A percentile compares a stretch with the other conserved stretches of the same genome.
phyloP scores from a whole-genome alignment of 2,888 invertebrate species.

The Lymantria dispar region DNA sequence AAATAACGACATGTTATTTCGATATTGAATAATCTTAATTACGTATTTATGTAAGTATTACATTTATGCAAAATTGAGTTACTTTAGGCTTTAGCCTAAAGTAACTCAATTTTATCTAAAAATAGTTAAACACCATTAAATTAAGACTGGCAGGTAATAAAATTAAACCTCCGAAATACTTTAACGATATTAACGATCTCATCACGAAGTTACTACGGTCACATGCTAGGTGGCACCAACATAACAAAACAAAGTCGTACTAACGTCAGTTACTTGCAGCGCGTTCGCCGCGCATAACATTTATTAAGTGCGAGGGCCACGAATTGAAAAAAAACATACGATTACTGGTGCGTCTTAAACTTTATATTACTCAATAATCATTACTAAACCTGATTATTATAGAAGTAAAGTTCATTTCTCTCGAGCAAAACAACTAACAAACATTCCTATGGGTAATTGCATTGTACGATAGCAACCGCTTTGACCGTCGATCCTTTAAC shows the following conservation, averaged over 20 bases:
- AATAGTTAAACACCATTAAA: not conserved
- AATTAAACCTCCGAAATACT: conserved; percentile 31
- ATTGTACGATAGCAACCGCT: conserved; percentile 31
- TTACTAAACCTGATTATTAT: conserved; percentile 20
- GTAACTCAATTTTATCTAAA: not conserved
- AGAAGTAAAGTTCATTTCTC: conserved; percentile 29
- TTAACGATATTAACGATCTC: conserved; percentile 58
- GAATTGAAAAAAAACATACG: conserved; percentile 43
- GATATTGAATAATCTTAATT: too few species aligned
- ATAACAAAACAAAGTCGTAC: conserved; percentile 42
- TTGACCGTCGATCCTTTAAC: conserved; percentile 29
- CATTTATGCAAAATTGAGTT: too few species aligned
- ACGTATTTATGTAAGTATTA: too few species aligned
- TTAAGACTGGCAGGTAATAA: conserved; percentile 6
- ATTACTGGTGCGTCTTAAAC: conserved; percentile 60
- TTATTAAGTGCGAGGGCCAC: conserved; percentile 33
- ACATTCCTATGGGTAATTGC: conserved; percentile 30
- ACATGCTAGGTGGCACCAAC: conserved; percentile 73
- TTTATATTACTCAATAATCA: conserved; percentile 27
- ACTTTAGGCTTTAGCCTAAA: too few species aligned
- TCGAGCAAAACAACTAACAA: conserved; percentile 16
- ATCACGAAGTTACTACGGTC: conserved; percentile 65
- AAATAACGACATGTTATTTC: too few species aligned
- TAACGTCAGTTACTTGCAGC: conserved; percentile 59
- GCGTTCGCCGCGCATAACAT: conserved; percentile 67